These are phyloP conservation scores for Listronotus bonariensis DNA, from an alignment of 1,140 invertebrate genomes.

Conservation along the genomic window DNA sequence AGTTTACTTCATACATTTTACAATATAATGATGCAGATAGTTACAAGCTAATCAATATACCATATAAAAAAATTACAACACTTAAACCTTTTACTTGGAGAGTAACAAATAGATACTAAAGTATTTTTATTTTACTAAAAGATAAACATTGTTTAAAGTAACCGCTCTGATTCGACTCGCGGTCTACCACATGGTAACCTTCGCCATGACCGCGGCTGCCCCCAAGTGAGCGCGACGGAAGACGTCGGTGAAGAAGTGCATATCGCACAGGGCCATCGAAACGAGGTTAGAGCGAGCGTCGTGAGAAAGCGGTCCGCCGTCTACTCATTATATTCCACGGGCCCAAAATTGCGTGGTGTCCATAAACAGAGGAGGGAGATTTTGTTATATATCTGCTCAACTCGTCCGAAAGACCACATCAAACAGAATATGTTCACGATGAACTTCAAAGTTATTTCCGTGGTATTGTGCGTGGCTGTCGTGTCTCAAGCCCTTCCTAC, in stretches of 20 bases:
- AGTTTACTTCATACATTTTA: too few species aligned
- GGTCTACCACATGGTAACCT: constrained; percentile 25
- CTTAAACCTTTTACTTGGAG: too few species aligned
- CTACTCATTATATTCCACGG: constrained; percentile 54
- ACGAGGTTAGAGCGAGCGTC: constrained; percentile 51
- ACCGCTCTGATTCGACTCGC: constrained; percentile 5
- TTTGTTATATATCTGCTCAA: constrained; percentile 52
- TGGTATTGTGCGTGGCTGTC: constrained; percentile 60
- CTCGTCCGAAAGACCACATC: constrained; percentile 42
- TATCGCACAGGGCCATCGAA: constrained; percentile 49
- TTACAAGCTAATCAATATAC: too few species aligned
- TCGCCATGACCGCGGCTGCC: constrained; percentile 21
- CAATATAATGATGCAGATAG: too few species aligned
- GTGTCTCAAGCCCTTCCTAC: constrained; percentile 67
- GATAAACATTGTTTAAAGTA: constrained; percentile 1
- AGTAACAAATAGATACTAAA: too few species aligned
- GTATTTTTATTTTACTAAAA: too few species aligned
- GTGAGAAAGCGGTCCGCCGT: constrained; percentile 57
- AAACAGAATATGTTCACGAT: constrained; percentile 39
- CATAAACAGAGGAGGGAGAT: constrained; percentile 48
- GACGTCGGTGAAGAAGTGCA: constrained; percentile 31
- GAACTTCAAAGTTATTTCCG: constrained; percentile 45
- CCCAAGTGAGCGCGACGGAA: constrained; percentile 2
- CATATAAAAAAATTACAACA: too few species aligned
- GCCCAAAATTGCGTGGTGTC: constrained; percentile 54